phyloP scores from a whole-genome alignment of 2,797 vertebrate species.

The Kryptopterus vitreolus region DNA sequence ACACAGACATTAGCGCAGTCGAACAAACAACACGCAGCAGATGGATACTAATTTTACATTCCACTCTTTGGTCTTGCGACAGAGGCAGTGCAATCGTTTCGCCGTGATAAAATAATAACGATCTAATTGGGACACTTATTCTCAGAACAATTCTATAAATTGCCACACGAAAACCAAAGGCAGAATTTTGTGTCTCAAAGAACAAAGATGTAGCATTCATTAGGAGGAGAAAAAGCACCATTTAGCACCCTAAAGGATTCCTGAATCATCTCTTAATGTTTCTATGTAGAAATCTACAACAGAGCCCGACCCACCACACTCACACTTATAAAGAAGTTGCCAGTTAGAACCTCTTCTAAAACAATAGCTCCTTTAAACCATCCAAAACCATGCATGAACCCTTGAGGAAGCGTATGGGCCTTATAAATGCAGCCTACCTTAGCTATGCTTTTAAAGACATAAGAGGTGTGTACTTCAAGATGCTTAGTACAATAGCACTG shows the following conservation, averaged over 20 bases:
- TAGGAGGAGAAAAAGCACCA: background rate
- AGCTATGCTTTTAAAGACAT: background rate
- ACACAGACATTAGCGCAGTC: constrained; percentile 58
- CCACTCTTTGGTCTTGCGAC: constrained; percentile 60
- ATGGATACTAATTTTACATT: constrained; percentile 64
- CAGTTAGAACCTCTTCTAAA: background rate
- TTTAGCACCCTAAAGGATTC: background rate
- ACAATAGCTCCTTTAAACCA: too few species aligned
- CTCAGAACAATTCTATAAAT: constrained; percentile 64
- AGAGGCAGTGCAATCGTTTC: constrained; percentile 52
- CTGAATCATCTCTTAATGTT: background rate
- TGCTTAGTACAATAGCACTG: background rate
- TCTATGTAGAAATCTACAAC: background rate
- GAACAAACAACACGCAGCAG: constrained; percentile 63
- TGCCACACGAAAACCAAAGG: constrained; percentile 69
- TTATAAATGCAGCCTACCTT: background rate
- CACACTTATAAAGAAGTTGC: background rate
- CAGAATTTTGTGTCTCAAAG: constrained; percentile 65
- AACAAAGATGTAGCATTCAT: background rate
- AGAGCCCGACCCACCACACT: too few species aligned
- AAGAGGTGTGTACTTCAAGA: too few species aligned
- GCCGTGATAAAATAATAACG: constrained; percentile 66
- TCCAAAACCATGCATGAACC: background rate
- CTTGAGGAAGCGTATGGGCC: background rate
- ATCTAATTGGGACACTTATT: constrained; percentile 74